Evolutionary conservation across 1,140 invertebrate genomes (phyloP).

Genomic region (Anthonomus grandis): DNA sequence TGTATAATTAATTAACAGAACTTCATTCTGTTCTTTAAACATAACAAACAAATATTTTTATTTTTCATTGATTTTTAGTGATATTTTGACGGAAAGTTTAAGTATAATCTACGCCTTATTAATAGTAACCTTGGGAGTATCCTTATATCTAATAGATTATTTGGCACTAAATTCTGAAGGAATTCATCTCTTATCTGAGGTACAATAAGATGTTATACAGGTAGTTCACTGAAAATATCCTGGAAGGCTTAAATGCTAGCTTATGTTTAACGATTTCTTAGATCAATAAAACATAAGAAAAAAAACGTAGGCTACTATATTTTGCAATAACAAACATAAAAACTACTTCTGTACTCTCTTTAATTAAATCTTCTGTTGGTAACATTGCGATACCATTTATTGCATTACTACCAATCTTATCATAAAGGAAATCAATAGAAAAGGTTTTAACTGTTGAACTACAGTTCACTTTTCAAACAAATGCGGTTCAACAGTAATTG

Average conservation of each 20-base stretch:
- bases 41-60: conserved; percentile 28
- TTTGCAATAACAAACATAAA: no score
- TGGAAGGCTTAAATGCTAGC: neutral
- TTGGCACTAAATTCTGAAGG: conserved; percentile 44
- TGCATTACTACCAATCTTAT: no score
- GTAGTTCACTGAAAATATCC: neutral
- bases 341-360: no score
- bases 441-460: no score
- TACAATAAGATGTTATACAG: conserved; percentile 36
- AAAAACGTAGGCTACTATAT: no score
- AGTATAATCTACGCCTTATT: conserved; percentile 65
- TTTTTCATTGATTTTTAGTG: conserved; percentile 48
- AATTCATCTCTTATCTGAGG: conserved; percentile 53
- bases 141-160: conserved; percentile 60
- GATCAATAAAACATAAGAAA: no score
- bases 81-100: conserved; percentile 55
- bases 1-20: neutral
- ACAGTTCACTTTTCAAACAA: no score
- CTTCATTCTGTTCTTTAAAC: neutral
- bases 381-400: no score
- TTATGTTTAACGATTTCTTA: no score
- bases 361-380: no score
- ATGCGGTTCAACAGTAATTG: no score
- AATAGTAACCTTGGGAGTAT: conserved; percentile 61
- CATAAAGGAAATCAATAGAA: no score